These are phyloP conservation scores for Ara ararauna DNA, from an alignment of 2,797 vertebrate genomes.

Conservation along the genomic window DNA sequence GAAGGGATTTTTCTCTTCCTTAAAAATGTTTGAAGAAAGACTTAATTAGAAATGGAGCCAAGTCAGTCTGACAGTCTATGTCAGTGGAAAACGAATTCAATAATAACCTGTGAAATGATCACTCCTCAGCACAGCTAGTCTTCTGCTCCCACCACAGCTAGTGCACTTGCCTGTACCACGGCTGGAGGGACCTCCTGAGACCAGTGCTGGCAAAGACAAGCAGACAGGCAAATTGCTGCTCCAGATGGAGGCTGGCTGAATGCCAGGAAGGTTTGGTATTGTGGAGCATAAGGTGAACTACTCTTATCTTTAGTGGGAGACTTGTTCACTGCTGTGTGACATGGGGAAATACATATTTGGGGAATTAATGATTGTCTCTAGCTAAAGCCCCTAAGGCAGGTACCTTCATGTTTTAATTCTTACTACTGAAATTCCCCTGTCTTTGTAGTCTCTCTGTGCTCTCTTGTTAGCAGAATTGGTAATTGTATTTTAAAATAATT, in stretches of 20 bases:
- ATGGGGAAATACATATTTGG: not conserved
- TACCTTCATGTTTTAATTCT: conserved; percentile 27
- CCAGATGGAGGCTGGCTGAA: not conserved
- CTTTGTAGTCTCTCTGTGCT: conserved; percentile 5
- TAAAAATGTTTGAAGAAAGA: not conserved
- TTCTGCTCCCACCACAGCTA: not conserved
- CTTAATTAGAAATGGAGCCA: not conserved
- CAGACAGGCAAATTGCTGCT: not conserved
- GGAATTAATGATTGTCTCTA: conserved; percentile 24
- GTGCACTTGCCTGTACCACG: not conserved
- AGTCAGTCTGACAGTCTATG: not conserved
- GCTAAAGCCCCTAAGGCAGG: conserved; percentile 33
- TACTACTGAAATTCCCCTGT: conserved; percentile 1
- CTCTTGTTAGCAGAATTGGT: conserved; percentile 37
- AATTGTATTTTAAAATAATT: conserved; percentile 56
- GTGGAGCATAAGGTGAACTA: not conserved
- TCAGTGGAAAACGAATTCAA: conserved; percentile 20
- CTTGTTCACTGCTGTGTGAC: not conserved
- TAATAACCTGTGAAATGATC: not conserved
- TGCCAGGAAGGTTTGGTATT: not conserved
- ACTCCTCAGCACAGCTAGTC: not conserved
- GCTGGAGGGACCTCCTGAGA: not conserved
- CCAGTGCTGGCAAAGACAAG: not conserved
- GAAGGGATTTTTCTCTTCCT: not conserved
- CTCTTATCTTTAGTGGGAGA: not conserved